Base-by-base conservation (phyloP, 2,888 invertebrate genomes). In the Orthosia incerta region DNA sequence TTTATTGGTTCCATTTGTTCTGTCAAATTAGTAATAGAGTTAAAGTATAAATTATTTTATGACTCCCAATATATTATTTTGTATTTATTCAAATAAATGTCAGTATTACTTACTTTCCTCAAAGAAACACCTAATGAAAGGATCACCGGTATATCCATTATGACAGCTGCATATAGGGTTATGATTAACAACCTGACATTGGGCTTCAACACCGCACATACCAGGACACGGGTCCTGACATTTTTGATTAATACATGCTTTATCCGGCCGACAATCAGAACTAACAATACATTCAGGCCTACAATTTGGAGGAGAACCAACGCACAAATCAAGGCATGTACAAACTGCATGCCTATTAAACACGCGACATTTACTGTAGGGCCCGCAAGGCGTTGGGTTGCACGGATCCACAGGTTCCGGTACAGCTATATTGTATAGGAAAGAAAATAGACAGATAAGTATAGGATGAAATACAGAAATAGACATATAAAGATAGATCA, bases 151-250 rank as follows among this genome's bases (percentile, higher is more conserved):
- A 87, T 97, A 98, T 71, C 97, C 97, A 65, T 94, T 94, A 53
- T 97, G 95, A 89, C 98, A 98, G 91, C 97, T 97, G 93, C 98
- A 98, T 87, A 98, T 97, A 5, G 98, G 98, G 90, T 97, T 98
- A 91, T 98, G 98, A 89, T 98, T 97, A 63, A 98, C 97, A 66
- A 98, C 98, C 95, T 97, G 97, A 90, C 98, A 98, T 87, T 97
- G 96, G 55, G 98, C 98, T 89, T 98, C 97, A 70, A 97, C 95
- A 67, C 98, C 98, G 89, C 98, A 98, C 73, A 97, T 97, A 83
- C 98, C 98, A 65, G 97, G 97, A 92, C 98, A 98, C 48, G 98
- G 98, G 93, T 98, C 97, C 75, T 96, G 96, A 91, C 98, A 98
- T 94, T 98, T 98, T 91, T 98, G 97, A 91, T 97, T 97, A 83